Evolutionary conservation across 2,888 invertebrate genomes (phyloP).

Genomic region (Eupithecia tripunctaria): DNA sequence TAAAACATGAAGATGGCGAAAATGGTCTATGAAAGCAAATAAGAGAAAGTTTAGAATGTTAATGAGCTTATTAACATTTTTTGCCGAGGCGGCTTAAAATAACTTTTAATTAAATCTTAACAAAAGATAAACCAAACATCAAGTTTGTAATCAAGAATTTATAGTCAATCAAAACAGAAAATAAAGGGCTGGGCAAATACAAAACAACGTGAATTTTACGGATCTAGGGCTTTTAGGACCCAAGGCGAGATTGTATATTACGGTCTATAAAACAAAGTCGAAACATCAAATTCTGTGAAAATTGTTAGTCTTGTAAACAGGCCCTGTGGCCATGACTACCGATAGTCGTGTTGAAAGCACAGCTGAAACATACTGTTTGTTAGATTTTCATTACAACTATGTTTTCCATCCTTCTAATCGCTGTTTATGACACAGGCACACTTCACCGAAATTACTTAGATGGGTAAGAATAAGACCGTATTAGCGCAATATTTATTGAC

Average conservation of each 20-base stretch:
- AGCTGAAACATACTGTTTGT: constrained; percentile 25
- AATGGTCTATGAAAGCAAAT: background rate
- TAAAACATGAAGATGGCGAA: background rate
- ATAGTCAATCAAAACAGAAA: constrained; percentile 59
- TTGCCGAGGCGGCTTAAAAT: constrained; percentile 11
- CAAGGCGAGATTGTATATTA: constrained; percentile 57
- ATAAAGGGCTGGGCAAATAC: constrained; percentile 50
- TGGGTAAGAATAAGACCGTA: background rate
- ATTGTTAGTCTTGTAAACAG: constrained; percentile 58
- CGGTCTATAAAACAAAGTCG: constrained; percentile 66
- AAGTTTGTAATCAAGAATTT: constrained; percentile 64
- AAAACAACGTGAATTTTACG: constrained; percentile 48
- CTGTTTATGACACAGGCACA: no score
- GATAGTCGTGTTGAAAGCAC: constrained; percentile 18
- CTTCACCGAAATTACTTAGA: no score
- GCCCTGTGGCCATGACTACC: constrained; percentile 47
- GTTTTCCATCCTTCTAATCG: background rate
- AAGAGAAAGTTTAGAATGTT: background rate
- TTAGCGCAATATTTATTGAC: background rate
- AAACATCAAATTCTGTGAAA: constrained; percentile 68
- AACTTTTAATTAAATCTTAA: constrained; percentile 56
- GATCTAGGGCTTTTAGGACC: constrained; percentile 46
- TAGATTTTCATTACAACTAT: background rate
- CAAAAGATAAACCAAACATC: constrained; percentile 60
- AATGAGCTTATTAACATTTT: background rate